phyloP scores from a whole-genome alignment of 2,888 invertebrate species.

The Acrocyrtus sp. region DNA sequence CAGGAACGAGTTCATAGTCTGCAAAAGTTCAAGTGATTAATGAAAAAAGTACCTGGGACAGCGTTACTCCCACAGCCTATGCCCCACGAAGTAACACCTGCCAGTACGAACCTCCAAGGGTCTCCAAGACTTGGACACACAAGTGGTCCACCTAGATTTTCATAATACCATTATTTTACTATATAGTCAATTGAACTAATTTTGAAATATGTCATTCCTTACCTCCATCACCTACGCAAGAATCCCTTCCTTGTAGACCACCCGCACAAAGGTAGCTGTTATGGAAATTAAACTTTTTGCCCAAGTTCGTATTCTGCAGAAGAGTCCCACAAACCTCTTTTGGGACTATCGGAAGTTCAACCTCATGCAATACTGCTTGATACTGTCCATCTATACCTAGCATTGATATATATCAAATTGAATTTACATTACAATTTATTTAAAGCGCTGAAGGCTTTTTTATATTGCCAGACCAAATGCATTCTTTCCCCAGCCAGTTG shows the following conservation, averaged over 20 bases:
- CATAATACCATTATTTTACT: neutral
- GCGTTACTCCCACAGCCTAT: constrained; percentile 57
- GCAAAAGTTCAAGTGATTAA: neutral
- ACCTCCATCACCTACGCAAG: constrained; percentile 58
- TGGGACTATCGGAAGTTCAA: constrained; percentile 58
- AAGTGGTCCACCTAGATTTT: constrained; percentile 58
- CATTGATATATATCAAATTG: neutral
- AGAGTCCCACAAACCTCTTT: constrained; percentile 48
- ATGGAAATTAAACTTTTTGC: constrained; percentile 57
- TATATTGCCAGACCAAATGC: constrained; percentile 75
- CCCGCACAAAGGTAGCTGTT: constrained; percentile 61
- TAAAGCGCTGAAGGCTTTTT: too few species aligned
- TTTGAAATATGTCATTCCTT: neutral
- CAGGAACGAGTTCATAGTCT: too few species aligned
- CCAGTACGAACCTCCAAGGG: constrained; percentile 61
- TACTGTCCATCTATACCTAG: constrained; percentile 57
- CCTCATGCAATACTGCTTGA: constrained; percentile 61
- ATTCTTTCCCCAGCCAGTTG: constrained; percentile 83
- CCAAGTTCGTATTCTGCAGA: constrained; percentile 58
- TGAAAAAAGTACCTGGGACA: constrained; percentile 54
- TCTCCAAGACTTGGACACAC: constrained; percentile 59
- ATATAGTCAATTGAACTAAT: neutral
- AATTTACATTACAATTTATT: too few species aligned
- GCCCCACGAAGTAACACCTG: constrained; percentile 61
- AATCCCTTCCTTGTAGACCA: constrained; percentile 58